Percentiles rank a stretch among this genome's conserved stretches.
These are phyloP conservation scores for Leucoptera coffeella DNA, from an alignment of 2,888 invertebrate genomes.

Conservation along the genomic window DNA sequence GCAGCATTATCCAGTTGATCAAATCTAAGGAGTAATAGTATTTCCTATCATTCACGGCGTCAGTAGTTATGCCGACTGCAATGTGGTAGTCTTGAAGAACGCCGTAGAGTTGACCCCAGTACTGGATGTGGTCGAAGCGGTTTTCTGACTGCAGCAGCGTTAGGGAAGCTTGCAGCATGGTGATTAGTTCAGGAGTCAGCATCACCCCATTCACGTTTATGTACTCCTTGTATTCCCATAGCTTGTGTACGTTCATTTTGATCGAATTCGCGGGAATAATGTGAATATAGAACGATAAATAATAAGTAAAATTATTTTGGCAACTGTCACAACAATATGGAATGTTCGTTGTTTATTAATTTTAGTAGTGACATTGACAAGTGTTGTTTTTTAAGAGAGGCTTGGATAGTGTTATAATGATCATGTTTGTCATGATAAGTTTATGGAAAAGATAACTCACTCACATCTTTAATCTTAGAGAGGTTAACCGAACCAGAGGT, in stretches of 20 bases:
- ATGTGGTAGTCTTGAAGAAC: slow-evolving; percentile 74
- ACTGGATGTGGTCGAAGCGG: slow-evolving; percentile 73
- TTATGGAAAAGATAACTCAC: too few species aligned
- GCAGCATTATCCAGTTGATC: slow-evolving; percentile 57
- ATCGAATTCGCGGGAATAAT: too few species aligned
- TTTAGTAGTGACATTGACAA: too few species aligned
- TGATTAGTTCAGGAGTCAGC: slow-evolving; percentile 66
- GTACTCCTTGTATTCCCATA: slow-evolving; percentile 40
- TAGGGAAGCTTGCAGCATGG: slow-evolving; percentile 69
- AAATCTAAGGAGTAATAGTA: slow-evolving; percentile 75
- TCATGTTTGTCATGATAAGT: too few species aligned
- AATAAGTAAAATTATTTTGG: too few species aligned
- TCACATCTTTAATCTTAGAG: too few species aligned
- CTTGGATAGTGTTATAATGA: too few species aligned
- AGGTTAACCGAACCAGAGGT: too few species aligned
- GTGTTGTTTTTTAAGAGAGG: too few species aligned
- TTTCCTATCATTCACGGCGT: slow-evolving; percentile 64
- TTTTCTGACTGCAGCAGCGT: slow-evolving; percentile 76
- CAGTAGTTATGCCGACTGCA: slow-evolving; percentile 72
- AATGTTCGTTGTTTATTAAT: too few species aligned
- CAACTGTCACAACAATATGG: too few species aligned
- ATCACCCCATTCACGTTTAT: slow-evolving; percentile 59
- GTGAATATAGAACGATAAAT: too few species aligned
- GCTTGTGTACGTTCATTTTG: slow-evolving; percentile 32
- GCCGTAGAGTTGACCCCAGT: slow-evolving; percentile 82